Percentiles rank a stretch among this genome's conserved stretches.
Conservation (phyloP, 2,888 invertebrate genomes). For the Eupithecia tripunctaria region DNA sequence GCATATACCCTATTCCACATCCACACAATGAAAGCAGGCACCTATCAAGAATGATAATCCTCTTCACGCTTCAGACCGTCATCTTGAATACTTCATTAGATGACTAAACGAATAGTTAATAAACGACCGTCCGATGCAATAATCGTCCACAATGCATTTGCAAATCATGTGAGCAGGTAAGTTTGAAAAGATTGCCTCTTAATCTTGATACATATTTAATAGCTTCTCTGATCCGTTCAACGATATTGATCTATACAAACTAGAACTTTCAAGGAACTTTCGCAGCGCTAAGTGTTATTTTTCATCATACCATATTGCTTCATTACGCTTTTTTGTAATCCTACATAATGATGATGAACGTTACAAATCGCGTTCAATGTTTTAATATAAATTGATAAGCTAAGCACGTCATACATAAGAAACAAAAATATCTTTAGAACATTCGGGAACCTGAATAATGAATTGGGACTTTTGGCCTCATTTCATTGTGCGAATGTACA, state of each 20-base stretch:
- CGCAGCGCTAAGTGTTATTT: not conserved
- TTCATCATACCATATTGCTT: not conserved
- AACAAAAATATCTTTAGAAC: too few species aligned
- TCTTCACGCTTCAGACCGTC: constrained; percentile 41
- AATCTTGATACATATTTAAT: constrained; percentile 36
- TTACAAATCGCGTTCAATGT: not conserved
- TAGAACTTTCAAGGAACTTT: not conserved
- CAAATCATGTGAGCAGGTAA: constrained; percentile 50
- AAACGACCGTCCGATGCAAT: constrained; percentile 61
- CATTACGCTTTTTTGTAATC: not conserved
- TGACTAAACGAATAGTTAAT: constrained; percentile 73
- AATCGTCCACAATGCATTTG: constrained; percentile 63
- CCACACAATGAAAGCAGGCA: not conserved
- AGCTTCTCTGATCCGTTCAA: constrained; percentile 19
- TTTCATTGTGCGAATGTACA: constrained; percentile 31
- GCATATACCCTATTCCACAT: too few species aligned
- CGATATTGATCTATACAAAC: not conserved
- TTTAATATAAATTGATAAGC: not conserved
- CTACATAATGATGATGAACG: not conserved
- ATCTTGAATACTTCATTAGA: constrained; percentile 80
- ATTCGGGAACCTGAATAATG: constrained; percentile 2
- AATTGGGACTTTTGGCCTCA: constrained; percentile 5
- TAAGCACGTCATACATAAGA: not conserved
- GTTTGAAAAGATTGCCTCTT: constrained; percentile 33
- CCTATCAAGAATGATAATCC: constrained; percentile 9